Evolutionary conservation across 1,140 invertebrate species (phyloP).

Genomic region (honey bee (Apis mellifera)): DNA sequence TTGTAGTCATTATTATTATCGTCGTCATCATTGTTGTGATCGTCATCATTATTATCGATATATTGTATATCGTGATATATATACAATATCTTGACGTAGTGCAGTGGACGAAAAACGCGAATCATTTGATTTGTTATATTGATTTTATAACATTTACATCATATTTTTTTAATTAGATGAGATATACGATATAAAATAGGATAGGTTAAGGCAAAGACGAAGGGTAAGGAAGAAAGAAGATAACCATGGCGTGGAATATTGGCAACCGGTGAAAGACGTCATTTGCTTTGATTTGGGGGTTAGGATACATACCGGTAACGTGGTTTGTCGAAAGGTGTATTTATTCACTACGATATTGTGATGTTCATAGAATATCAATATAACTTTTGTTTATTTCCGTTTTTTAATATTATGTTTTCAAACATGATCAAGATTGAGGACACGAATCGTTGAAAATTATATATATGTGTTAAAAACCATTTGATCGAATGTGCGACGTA

Average conservation of each 20-base stretch:
- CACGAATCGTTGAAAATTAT: neutral
- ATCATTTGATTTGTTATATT: neutral
- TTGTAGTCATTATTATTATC: neutral
- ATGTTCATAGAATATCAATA: neutral
- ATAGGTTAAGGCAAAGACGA: neutral
- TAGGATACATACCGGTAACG: constrained; percentile 19
- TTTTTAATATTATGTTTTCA: neutral
- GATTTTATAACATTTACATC: constrained; percentile 2
- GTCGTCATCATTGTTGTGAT: neutral
- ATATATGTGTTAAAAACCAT: neutral
- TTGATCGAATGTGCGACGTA: constrained; percentile 20
- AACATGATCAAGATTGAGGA: neutral
- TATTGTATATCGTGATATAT: neutral
- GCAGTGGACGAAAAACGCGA: constrained; percentile 33
- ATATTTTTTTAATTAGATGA: neutral
- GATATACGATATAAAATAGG: neutral
- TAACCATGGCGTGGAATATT: constrained; percentile 27
- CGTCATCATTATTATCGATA: neutral
- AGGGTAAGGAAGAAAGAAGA: neutral
- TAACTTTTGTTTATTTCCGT: neutral
- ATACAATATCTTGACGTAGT: constrained; percentile 52
- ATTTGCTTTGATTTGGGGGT: constrained; percentile 36
- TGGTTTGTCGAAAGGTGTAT: constrained; percentile 24
- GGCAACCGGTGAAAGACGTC: constrained; percentile 34
- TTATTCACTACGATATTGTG: neutral